Percentiles rank a stretch among this genome's conserved stretches.
Evolutionary conservation across 2,797 vertebrate species (phyloP).

Genomic region (Eulemur coronatus): DNA sequence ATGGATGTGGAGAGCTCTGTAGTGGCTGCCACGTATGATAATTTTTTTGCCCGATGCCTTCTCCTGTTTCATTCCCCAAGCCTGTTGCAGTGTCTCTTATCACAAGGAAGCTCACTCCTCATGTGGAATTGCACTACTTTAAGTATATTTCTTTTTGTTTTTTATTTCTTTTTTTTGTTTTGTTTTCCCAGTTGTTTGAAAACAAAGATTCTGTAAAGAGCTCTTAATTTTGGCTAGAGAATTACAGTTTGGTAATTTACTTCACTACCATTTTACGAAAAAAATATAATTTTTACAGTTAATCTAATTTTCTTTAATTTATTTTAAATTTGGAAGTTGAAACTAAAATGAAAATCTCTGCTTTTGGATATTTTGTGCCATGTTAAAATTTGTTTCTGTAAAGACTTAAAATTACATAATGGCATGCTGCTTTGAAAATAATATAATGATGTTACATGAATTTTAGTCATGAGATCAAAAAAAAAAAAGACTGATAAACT

Average conservation of each 20-base stretch:
- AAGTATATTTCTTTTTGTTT: neutral
- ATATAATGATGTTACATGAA: neutral
- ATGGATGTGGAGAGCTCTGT: neutral
- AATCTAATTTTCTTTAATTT: neutral
- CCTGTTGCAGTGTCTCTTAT: neutral
- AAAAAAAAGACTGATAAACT: neutral
- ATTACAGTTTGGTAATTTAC: neutral
- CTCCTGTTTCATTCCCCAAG: neutral
- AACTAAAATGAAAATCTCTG: neutral
- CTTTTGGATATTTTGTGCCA: neutral
- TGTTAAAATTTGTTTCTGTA: neutral
- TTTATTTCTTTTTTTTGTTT: neutral
- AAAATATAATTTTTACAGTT: neutral
- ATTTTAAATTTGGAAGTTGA: slow-evolving; percentile 11
- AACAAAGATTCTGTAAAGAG: neutral
- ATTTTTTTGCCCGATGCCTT: neutral
- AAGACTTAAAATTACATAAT: neutral
- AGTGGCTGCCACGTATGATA: neutral
- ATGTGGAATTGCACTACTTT: neutral
- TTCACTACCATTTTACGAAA: neutral
- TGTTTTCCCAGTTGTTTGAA: neutral
- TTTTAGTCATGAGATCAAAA: neutral
- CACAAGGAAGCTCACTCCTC: neutral
- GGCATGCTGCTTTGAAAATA: neutral
- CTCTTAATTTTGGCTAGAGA: neutral